These are phyloP conservation scores for Tauraco erythrolophus DNA, from an alignment of 2,113 vertebrate genomes.

Conservation along the genomic window DNA sequence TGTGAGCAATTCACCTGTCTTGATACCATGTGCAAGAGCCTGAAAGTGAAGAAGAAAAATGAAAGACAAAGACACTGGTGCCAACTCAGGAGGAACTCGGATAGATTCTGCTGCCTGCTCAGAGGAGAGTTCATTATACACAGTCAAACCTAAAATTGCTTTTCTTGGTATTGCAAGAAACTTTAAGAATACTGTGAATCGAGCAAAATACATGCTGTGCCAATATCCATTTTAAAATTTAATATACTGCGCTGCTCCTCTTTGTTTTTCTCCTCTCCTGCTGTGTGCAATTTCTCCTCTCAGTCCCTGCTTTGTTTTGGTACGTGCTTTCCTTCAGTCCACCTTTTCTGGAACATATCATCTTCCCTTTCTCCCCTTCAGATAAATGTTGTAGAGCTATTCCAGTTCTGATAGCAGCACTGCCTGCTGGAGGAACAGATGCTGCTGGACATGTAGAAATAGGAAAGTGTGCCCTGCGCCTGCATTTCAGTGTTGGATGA, in stretches of 20 bases:
- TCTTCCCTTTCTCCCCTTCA: background rate
- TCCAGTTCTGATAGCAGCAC: background rate
- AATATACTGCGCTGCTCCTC: background rate
- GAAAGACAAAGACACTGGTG: background rate
- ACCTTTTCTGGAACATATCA: background rate
- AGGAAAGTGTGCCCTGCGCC: background rate
- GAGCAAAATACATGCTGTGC: accelerated
- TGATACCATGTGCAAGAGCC: background rate
- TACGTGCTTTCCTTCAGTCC: background rate
- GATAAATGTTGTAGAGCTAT: background rate
- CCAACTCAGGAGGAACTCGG: background rate
- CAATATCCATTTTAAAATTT: background rate
- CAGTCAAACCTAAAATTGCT: background rate
- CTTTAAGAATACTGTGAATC: background rate
- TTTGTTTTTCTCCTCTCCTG: background rate
- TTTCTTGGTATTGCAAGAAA: background rate
- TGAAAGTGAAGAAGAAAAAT: background rate
- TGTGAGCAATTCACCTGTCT: background rate
- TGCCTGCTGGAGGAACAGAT: background rate
- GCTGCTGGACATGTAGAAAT: background rate
- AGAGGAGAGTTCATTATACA: background rate
- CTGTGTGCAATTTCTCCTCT: background rate
- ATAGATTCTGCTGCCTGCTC: background rate
- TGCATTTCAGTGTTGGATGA: background rate
- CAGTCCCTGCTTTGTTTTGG: background rate